Conservation (phyloP, 1,140 invertebrate genomes). For the Trachymyrmex septentrionalis region DNA sequence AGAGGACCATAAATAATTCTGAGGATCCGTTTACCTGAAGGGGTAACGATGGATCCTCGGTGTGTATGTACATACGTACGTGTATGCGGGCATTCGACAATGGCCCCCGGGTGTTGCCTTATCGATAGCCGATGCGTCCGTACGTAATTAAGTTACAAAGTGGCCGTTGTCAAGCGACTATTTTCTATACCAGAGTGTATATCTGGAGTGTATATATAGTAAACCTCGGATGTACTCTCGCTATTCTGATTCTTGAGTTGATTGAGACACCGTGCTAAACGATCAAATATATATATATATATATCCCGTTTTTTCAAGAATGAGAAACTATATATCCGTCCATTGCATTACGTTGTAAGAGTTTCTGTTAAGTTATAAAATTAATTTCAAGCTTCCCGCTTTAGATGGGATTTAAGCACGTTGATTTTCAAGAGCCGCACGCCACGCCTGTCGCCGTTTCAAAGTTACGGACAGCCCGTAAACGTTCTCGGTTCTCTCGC, state of each 20-base stretch:
- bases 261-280: background rate
- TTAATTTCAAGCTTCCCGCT: conserved; percentile 12
- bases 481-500: background rate
- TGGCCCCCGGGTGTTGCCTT: conserved; percentile 59
- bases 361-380: conserved; percentile 14
- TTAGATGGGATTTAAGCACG: background rate
- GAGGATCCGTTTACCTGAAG: conserved; percentile 64
- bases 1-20: conserved; percentile 62
- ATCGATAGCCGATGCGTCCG: conserved; percentile 61
- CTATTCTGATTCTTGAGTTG: background rate
- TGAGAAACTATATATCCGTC: too few species aligned
- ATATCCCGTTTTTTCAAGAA: background rate
- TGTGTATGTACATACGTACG: background rate
- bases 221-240: background rate
- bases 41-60: conserved; percentile 59
- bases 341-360: background rate
- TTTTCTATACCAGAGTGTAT: conserved; percentile 18
- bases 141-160: conserved; percentile 65
- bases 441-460: conserved; percentile 24
- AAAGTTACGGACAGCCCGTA: conserved; percentile 5
- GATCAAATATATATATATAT: background rate
- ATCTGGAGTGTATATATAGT: background rate
- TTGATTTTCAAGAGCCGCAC: conserved; percentile 7
- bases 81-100: conserved; percentile 54
- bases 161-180: conserved; percentile 51